Base-by-base conservation (phyloP, 2,797 vertebrate genomes). In the Liparis tanakae region DNA sequence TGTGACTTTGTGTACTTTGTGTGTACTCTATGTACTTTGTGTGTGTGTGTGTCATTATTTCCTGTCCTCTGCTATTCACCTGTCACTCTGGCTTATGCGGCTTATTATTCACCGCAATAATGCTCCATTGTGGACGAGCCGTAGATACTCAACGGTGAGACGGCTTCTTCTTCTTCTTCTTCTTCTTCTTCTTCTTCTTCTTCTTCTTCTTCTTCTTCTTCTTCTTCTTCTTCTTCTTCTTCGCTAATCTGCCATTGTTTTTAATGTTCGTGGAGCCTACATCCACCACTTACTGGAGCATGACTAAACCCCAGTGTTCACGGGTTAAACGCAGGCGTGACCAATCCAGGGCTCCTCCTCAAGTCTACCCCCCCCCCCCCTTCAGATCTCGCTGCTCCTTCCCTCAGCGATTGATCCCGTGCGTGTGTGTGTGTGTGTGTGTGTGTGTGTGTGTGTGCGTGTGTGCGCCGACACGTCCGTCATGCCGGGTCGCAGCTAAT, bases 171-270 rank as follows among this genome's bases (percentile, higher is more conserved):
- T 83, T 13, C 39, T 4, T 41, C 25, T 30, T 30, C 25, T 30
- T 30, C 25, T 30, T 30, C 25, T 30, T 30, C 25, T 30, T 30
- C 25, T 30, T 30, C 25, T 30, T 30, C 25, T 30, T 30, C 25
- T 30, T 30, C 25, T 30, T 30, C 25, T 30, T 30, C 25, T 30
- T 30, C 25, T 30, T 30, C 25, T 30, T 30, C 25, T 30, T 30
- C 25, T 30, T 30, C 25, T 30, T 30, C 25, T 30, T 30, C 25
- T 30, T 30, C 25, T 30, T 30, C 25, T 30, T 30, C 25, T 30
- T 84, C 63, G 6, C 79, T 91, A 89, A 91, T 87, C 83, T 79
- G 66, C 79, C 72, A 83, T 84, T 89, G 85, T 87, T 85, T 69
- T 53, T 72, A 64, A 84, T 65, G 55, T 76, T 76, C 54, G 76